Evolutionary conservation across 2,113 vertebrate species (phyloP), one percentile per base, ranked within the genome.

Genomic region (Naja naja): DNA sequence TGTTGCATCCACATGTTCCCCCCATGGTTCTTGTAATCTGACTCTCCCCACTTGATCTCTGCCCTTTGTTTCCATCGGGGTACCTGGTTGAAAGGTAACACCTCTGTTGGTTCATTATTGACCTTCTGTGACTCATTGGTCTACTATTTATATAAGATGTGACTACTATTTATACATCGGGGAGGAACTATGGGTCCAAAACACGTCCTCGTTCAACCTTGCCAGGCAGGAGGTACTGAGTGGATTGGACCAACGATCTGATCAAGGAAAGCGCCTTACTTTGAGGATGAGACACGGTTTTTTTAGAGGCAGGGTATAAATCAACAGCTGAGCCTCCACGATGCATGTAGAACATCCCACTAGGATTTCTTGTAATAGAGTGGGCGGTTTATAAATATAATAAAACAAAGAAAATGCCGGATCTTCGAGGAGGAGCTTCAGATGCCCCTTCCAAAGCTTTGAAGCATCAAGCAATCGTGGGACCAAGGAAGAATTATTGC

Each of bases 91-190:
- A 25, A 55, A 54, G 47, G 23, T 2, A 1, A 55, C 23, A 25
- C 4, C 43, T 11, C 56, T 1, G 39, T 16, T 74, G n/a, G 54
- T 91, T 89, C 49, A 1, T 0, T 22, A 0, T 0, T 86, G 47
- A 81, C 90, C 3, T 0, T 0, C 56, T 88, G 39, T 6, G 3
- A 0, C 89, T 18, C 5, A 58, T 10, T 54, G 27, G 1, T n/a
- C 0, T 34, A 4, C 0, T 90, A 3, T 23, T 3, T 87, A 0
- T 74, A 27, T 3, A 8, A 47, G 0, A 0, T 27, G 0, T 27
- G 49, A 14, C 0, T 43, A 3, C 0, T 89, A 2, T 23, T 3
- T 87, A 0, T 74, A n/a, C 4, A 0, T 0, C 9, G 20, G 30
- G 1, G 1, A 11, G 2, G 69, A 16, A 20, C 43, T 14, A 4